Evolutionary conservation across 2,888 invertebrate genomes (phyloP), one percentile per base, ranked within the genome.

Genomic region (Temnothorax rugatulus): DNA sequence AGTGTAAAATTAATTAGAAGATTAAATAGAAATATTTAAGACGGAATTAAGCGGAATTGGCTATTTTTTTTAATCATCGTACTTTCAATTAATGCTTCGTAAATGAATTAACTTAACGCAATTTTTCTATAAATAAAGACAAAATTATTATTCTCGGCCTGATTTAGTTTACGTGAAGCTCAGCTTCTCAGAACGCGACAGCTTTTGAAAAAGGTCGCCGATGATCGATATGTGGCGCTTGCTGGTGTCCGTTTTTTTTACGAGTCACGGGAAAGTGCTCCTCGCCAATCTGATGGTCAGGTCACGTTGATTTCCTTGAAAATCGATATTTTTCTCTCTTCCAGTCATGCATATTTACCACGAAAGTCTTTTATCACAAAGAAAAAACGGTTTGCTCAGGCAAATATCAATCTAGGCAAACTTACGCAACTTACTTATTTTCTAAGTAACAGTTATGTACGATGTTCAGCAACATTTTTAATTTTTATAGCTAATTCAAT

Each of bases 151-250:
- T 47, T 79, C 59, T 38, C 13, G 57, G 13, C 0, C 34, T 15
- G 18, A 79, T 79, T 79, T 71, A 71, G 38, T 76, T 82, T 54
- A 76, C 15, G 57, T 5, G 7, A 34, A 82, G 41, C n/a, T 29
- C 38, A 52, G 57, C 25, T 66, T 50, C 66, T 59, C 47, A 47
- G 77, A 76, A 59, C 44, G 21, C 13, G 54, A 52, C 34, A 64
- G 54, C 66, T 76, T 76, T 63, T 54, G 50, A 57, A 82, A 82
- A 76, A 82, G 57, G 66, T 76, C 82, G 76, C 34, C 64, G 82
- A 66, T 66, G 47, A 82, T 82, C 75, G 75, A 82, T 82, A 82
- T 57, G 25, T 57, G 64, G 34, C 34, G 18, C 75, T 21, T 21
- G 8, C 4, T 44, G 21, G 8, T n/a, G 13, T 54, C 57, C 41